These are phyloP conservation scores for Polyploca ridens DNA, from an alignment of 2,888 invertebrate species.

Conservation along the genomic window DNA sequence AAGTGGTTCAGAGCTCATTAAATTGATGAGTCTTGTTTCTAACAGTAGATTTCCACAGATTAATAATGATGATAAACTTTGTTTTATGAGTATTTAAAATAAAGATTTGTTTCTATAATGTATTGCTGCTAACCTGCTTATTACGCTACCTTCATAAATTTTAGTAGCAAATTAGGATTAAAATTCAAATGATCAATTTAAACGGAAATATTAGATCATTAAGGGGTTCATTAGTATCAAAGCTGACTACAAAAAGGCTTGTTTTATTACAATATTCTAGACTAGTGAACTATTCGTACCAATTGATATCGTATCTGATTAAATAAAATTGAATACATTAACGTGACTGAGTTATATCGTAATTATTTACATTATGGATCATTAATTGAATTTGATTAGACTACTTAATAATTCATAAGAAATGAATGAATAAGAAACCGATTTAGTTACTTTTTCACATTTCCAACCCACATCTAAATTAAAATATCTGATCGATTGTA, in stretches of 20 bases:
- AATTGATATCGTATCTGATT: not conserved
- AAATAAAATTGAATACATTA: not conserved
- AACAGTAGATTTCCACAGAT: not conserved
- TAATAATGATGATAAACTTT: slow-evolving; percentile 16
- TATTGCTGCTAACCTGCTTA: not conserved
- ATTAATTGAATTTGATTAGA: not conserved
- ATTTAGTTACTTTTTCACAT: too few species aligned
- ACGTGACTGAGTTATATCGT: not conserved
- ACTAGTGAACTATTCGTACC: not conserved
- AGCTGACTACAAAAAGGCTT: not conserved
- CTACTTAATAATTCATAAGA: too few species aligned
- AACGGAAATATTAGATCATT: not conserved
- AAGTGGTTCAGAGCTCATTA: too few species aligned
- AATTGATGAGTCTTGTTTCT: not conserved
- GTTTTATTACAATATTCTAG: not conserved
- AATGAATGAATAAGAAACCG: too few species aligned
- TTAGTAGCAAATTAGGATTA: not conserved
- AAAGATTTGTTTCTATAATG: not conserved
- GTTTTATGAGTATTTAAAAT: not conserved
- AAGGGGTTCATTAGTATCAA: not conserved
- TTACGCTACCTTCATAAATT: not conserved
- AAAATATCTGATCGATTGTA: too few species aligned
- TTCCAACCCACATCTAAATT: too few species aligned
- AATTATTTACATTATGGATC: not conserved
- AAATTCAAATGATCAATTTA: not conserved